A percentile compares a stretch with the other conserved stretches of the same genome.
phyloP scores from a whole-genome alignment of 2,113 vertebrate genomes.

The Cryptotis parvus region DNA sequence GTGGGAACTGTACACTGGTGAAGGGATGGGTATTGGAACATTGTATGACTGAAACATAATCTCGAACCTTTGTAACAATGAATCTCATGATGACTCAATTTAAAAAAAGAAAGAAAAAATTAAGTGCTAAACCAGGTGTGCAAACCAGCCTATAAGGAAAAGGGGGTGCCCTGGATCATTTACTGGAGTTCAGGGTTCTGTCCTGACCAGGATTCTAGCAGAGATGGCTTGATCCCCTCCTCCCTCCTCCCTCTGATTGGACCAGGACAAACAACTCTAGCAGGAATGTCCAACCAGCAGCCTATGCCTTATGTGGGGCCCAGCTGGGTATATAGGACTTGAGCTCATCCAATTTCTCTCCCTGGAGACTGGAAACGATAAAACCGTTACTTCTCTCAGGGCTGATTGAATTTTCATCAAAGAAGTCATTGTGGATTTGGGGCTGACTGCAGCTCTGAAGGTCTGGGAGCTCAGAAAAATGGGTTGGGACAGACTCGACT shows the following conservation, averaged over 20 bases:
- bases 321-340: neutral
- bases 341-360: neutral
- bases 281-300: neutral
- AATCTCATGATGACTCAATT: no score
- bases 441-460: neutral
- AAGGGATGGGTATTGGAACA: no score
- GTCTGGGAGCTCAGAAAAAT: neutral
- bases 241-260: neutral
- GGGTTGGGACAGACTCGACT: no score
- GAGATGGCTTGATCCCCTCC: neutral
- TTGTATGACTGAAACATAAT: no score
- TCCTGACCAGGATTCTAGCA: neutral
- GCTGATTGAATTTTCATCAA: neutral
- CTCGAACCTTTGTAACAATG: no score
- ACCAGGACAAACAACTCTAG: neutral
- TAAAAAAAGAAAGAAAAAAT: no score
- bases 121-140: neutral
- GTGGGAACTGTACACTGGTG: no score
- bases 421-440: neutral
- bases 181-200: neutral
- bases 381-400: neutral
- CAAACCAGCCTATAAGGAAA: neutral
- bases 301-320: neutral
- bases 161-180: neutral
- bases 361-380: neutral